Evolutionary conservation across 2,888 invertebrate species (phyloP).

Genomic region (Orthosia incerta): DNA sequence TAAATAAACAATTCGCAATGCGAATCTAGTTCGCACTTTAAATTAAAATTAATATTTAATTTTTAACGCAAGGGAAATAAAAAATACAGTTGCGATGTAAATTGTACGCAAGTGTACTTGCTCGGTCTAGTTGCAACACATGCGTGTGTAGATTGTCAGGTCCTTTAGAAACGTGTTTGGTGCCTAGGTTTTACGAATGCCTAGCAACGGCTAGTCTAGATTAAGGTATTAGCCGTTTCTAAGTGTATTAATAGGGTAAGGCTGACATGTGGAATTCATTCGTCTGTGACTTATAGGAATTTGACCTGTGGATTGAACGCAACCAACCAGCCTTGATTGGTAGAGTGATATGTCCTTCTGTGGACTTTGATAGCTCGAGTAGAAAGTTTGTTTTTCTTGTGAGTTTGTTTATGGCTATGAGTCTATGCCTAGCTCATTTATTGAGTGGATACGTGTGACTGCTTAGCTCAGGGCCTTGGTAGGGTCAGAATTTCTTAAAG

Average conservation of each 20-base stretch:
- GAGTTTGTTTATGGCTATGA: conserved; percentile 2
- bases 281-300: conserved; percentile 33
- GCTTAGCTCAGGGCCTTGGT: too few relatives aligned
- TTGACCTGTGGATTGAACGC: conserved; percentile 11
- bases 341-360: conserved; percentile 31
- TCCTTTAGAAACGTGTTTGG: conserved; percentile 44
- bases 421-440: not conserved
- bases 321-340: conserved; percentile 37
- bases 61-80: conserved; percentile 57
- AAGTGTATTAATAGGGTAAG: conserved; percentile 34
- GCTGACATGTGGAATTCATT: conserved; percentile 42
- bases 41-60: conserved; percentile 58
- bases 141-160: conserved; percentile 38
- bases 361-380: conserved; percentile 15
- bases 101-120: conserved; percentile 55
- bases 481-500: too few relatives aligned
- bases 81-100: conserved; percentile 43
- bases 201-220: conserved; percentile 44
- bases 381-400: conserved; percentile 35
- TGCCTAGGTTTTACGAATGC: conserved; percentile 39
- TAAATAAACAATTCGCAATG: conserved; percentile 47
- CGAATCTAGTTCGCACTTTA: conserved; percentile 46
- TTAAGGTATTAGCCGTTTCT: conserved; percentile 26
- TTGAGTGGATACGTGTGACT: too few relatives aligned
- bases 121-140: conserved; percentile 48